These are phyloP conservation scores for Rhizomys pruinosus DNA, from an alignment of 2,113 vertebrate genomes.

Conservation along the genomic window DNA sequence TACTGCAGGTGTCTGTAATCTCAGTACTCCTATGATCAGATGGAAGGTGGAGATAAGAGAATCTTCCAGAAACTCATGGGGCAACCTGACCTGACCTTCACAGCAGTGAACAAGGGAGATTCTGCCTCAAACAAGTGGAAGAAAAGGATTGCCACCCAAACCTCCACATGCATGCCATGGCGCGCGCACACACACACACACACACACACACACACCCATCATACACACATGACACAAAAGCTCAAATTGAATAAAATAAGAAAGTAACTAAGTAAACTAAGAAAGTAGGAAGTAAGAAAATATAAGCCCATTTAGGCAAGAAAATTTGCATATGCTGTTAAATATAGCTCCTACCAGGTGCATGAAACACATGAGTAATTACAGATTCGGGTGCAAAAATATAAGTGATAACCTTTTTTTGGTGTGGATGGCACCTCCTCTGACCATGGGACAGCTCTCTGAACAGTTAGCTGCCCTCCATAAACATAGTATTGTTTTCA, in stretches of 20 bases:
- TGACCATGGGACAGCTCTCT: neutral
- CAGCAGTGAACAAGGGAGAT: no score
- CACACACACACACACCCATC: neutral
- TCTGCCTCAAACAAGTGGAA: no score
- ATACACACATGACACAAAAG: neutral
- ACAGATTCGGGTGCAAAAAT: neutral
- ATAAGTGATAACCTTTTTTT: neutral
- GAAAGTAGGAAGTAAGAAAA: no score
- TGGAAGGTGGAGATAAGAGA: no score
- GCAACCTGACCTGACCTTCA: no score
- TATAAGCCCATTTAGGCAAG: neutral
- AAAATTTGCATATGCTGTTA: conserved; percentile 46
- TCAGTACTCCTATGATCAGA: no score
- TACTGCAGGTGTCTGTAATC: no score
- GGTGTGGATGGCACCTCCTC: neutral
- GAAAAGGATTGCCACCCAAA: no score
- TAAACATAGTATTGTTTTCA: neutral
- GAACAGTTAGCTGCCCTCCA: neutral
- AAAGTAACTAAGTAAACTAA: conserved; percentile 36
- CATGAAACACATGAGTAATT: conserved; percentile 47
- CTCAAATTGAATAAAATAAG: conserved; percentile 28
- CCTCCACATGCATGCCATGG: no score
- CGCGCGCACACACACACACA: neutral
- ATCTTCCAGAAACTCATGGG: no score
- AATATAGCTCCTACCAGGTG: conserved; percentile 66